Evolutionary conservation across 2,888 invertebrate genomes (phyloP), one percentile per base, ranked within the genome.

Genomic region (Dascillus cervinus): DNA sequence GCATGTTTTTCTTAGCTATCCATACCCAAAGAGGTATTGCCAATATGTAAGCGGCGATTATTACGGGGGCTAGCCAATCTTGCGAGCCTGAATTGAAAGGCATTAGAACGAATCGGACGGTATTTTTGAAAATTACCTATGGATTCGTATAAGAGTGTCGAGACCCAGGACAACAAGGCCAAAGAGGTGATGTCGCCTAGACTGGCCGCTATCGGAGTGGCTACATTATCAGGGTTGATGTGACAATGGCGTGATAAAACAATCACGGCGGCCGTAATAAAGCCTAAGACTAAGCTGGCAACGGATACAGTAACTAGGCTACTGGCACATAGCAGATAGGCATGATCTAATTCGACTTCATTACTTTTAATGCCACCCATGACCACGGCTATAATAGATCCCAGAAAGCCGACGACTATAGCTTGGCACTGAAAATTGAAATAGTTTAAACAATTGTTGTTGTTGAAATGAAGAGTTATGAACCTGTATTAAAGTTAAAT

Each of bases 161-260:
- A 71, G 36, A 75, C 69, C 69, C 71, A 72, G 13, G 76, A 73
- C 23, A 77, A 57, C 23, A 76, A 59, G 1, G 72, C 70, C 23
- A 85, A 62, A 0, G 84, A 83, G 1, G 79, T 80, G 26, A 86
- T 73, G 59, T 87, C 86, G 8, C 85, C 85, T 26, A 85, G 67
- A 56, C 80, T 80, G n/a, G 84, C 83, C 10, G 85, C 85, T 36
- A 86, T 79, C 4, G 86, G 85, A 2, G 84, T 83, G 5, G 83
- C 83, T 9, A 85, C 77, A 60, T 86, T 85, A 60, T 85, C 85
- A 6, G 85, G 84, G 59, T 86, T 83, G 42, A 84, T 75, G 50
- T 78, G 72, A 46, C 75, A 72, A 58, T 74, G 72, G 28, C 79
- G 72, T 2, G 83, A 81, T 36, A 77, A 61, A 12, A 84, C 67